These are phyloP conservation scores for Clavelina lepadiformis DNA, from an alignment of 23 tunicate genomes.

Conservation along the genomic window DNA sequence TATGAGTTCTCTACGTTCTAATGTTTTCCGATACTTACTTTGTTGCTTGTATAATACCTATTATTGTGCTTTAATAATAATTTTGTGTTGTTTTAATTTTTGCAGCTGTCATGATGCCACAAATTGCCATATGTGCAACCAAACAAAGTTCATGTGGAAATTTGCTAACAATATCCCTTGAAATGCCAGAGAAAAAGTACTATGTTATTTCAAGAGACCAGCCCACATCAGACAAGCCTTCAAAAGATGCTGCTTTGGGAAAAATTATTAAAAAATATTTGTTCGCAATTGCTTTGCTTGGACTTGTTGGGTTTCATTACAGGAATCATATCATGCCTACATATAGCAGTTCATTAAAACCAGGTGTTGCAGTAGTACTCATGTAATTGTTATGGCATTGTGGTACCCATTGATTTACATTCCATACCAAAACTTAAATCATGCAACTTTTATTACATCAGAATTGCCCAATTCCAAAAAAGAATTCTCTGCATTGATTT, in stretches of 20 bases:
- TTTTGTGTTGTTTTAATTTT: slow-evolving; percentile 3
- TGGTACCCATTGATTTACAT: too few relatives aligned
- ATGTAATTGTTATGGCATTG: too few relatives aligned
- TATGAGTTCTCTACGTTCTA: too few relatives aligned
- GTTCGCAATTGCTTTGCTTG: slow-evolving; percentile 17
- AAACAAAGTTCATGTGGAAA: background rate
- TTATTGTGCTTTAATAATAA: too few relatives aligned
- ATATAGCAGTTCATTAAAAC: too few relatives aligned
- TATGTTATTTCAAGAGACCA: slow-evolving; percentile 7
- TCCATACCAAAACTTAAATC: too few relatives aligned
- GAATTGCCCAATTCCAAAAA: slow-evolving; percentile 9
- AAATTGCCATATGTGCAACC: slow-evolving; percentile 8
- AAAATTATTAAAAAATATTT: slow-evolving; percentile 21
- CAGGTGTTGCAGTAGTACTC: too few relatives aligned
- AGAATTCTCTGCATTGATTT: slow-evolving; percentile 62
- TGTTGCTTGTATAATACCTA: too few relatives aligned
- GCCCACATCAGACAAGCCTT: background rate
- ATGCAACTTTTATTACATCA: too few relatives aligned
- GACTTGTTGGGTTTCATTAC: slow-evolving; percentile 50
- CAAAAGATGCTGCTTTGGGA: slow-evolving; percentile 17
- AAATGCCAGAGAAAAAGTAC: slow-evolving; percentile 33
- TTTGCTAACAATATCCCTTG: slow-evolving; percentile 12
- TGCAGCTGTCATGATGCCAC: slow-evolving; percentile 31
- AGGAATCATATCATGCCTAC: slow-evolving; percentile 17
- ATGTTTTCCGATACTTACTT: too few relatives aligned